Base-by-base conservation (phyloP, 2,113 vertebrate genomes). In the Pitta sordida region DNA sequence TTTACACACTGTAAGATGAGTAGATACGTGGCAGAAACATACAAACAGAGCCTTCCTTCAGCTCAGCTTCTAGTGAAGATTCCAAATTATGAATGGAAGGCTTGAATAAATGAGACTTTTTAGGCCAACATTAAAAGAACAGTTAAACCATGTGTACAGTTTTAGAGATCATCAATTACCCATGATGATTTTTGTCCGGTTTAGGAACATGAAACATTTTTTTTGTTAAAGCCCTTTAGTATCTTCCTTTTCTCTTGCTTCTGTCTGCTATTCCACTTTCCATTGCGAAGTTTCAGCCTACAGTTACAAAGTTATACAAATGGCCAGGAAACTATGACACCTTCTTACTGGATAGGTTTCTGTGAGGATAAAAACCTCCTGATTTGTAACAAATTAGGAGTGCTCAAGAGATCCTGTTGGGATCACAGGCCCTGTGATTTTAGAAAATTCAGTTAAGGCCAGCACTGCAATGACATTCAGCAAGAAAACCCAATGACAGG, bases 1-100 rank as follows among this genome's bases (percentile, higher is more conserved):
- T 88, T 82, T 94, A 48, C 56, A 87, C 59, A 34, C 37, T 65
- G 80, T 46, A 82, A 37, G 93, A 55, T 68, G 9, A 15, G 19
- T 91, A 97, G 97, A 85, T 69, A 94, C 58, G 85, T 18, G 58
- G 68, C 58, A 97, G 59, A 84, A 87, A 96, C n/a, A 92, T 60
- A 83, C 58, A 78, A 87, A 73, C 27, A 79, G 26, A 89, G 58
- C 43, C 32, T 79, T n/a, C 93, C 74, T 59, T 83, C 69, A 92
- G 85, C 87, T 52, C 85, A 68, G 49, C 51, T 89, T 85, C 78
- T 70, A 86, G n/a, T 48, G 46, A 96, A 87, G 10, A 77, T 56
- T 76, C 32, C 53, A 89, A 90, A 70, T 43, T 85, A 70, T 16
- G 24, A 27, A 79, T 6, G 86, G 22, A 18, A 78, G 22, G n/a